phyloP scores from a whole-genome alignment of 1,140 invertebrate genomes.

The Chrysopa pallens region DNA sequence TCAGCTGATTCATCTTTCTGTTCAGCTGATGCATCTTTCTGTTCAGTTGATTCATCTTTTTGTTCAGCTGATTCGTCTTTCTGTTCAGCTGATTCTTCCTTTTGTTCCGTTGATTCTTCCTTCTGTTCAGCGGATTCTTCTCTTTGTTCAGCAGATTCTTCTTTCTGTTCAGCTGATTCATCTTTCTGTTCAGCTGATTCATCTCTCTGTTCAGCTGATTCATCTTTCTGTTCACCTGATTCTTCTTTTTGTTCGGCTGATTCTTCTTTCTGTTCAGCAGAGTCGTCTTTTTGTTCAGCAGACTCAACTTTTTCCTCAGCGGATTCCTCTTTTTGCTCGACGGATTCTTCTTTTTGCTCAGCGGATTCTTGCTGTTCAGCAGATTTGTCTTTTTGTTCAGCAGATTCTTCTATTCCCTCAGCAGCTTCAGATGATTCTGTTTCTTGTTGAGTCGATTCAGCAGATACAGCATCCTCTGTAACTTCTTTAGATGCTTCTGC shows the following conservation, averaged over 20 bases:
- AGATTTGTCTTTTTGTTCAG: not conserved
- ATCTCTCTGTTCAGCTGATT: conserved; percentile 2
- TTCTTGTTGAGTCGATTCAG: conserved; percentile 2
- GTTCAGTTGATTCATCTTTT: conserved; percentile 4
- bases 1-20: conserved; percentile 1
- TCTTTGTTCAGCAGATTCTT: conserved; percentile 1
- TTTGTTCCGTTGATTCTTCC: not conserved
- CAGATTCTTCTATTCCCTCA: not conserved
- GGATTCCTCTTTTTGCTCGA: conserved; percentile 9
- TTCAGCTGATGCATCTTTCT: conserved; percentile 4
- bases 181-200: conserved; percentile 2
- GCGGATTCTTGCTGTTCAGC: not conserved
- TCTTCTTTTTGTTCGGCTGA: conserved; percentile 15
- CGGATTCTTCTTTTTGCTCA: not conserved
- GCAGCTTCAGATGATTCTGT: not conserved
- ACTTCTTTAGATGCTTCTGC: not conserved
- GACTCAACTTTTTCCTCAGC: conserved; percentile 2
- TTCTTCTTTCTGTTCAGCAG: conserved; percentile 2
- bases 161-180: not conserved
- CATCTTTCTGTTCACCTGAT: conserved; percentile 7
- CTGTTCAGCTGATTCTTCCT: conserved; percentile 3
- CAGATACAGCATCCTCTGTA: not conserved
- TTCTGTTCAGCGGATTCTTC: conserved; percentile 1
- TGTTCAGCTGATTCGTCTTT: conserved; percentile 1
- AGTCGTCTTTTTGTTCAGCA: conserved; percentile 1